Conservation (phyloP, 2,888 invertebrate species). For the Dinocampus coccinellae region DNA sequence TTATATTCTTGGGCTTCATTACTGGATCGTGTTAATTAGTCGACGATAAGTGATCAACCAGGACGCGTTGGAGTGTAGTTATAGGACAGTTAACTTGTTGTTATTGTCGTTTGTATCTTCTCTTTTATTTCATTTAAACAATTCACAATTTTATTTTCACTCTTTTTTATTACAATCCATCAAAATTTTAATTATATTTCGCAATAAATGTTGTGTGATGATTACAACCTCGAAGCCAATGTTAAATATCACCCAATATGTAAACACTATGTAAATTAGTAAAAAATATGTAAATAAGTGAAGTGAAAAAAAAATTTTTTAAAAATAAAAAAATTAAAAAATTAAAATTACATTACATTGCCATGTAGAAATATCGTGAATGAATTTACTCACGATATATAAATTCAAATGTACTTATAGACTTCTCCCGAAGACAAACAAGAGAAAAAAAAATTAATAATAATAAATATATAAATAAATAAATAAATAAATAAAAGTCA, state of each 20-base stretch:
- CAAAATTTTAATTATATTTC: not conserved
- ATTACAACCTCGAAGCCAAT: not conserved
- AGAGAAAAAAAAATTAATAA: too few relatives aligned
- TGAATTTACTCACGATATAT: not conserved
- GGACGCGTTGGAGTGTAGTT: slow-evolving; percentile 36
- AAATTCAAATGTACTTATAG: too few relatives aligned
- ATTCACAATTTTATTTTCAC: not conserved
- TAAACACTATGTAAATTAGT: slow-evolving; percentile 51
- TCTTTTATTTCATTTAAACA: not conserved
- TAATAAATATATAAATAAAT: slow-evolving; percentile 31
- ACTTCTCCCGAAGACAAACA: too few relatives aligned
- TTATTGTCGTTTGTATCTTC: not conserved
- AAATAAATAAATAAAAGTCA: slow-evolving; percentile 6
- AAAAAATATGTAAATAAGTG: slow-evolving; percentile 39
- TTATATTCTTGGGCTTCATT: slow-evolving; percentile 58
- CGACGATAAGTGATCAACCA: slow-evolving; percentile 62
- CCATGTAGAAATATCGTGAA: not conserved
- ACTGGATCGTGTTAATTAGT: slow-evolving; percentile 64
- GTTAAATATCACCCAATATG: slow-evolving; percentile 3
- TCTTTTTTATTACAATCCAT: not conserved
- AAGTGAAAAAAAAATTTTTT: slow-evolving; percentile 41
- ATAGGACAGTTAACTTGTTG: slow-evolving; percentile 25
- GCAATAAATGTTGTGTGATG: slow-evolving; percentile 23
- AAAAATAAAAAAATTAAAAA: not conserved
- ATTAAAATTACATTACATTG: not conserved